phyloP scores from a whole-genome alignment of 2,797 vertebrate species.

The Hephaestus fuliginosus region DNA sequence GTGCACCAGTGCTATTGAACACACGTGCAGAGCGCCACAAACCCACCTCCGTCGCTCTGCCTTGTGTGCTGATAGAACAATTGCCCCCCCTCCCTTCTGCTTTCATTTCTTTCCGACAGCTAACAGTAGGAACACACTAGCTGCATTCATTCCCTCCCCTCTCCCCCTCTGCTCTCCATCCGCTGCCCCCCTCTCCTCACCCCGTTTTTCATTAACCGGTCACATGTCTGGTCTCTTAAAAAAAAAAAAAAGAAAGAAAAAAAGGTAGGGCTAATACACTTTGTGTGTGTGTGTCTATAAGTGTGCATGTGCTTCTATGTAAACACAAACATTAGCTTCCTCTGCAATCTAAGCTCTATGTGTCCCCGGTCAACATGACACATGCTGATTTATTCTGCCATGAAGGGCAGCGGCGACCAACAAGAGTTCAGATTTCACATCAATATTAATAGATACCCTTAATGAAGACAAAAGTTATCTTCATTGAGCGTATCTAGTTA shows the following conservation, averaged over 20 bases:
- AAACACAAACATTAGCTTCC: constrained; percentile 44
- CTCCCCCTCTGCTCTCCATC: constrained; percentile 33
- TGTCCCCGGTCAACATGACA: constrained; percentile 12
- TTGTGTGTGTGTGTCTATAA: constrained; percentile 19
- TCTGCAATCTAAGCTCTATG: constrained; percentile 1
- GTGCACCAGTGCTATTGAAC: background rate
- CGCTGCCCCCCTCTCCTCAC: constrained; percentile 38
- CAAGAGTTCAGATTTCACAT: background rate
- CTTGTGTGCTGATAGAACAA: constrained; percentile 11
- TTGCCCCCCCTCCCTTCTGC: constrained; percentile 10
- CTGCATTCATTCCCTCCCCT: constrained; percentile 57
- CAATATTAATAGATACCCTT: background rate
- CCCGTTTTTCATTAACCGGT: constrained; percentile 56
- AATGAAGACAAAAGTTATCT: background rate
- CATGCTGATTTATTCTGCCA: constrained; percentile 14
- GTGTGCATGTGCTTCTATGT: constrained; percentile 10
- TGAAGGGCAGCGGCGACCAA: constrained; percentile 9
- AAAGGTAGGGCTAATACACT: constrained; percentile 17
- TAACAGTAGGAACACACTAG: constrained; percentile 53
- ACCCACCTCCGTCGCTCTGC: constrained; percentile 6
- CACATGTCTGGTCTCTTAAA: constrained; percentile 54
- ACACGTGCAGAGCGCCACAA: constrained; percentile 1
- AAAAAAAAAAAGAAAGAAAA: constrained; percentile 18
- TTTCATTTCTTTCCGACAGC: constrained; percentile 33
- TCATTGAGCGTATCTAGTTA: background rate